phyloP scores from a whole-genome alignment of 2,113 vertebrate species.

The Ahaetulla prasina region DNA sequence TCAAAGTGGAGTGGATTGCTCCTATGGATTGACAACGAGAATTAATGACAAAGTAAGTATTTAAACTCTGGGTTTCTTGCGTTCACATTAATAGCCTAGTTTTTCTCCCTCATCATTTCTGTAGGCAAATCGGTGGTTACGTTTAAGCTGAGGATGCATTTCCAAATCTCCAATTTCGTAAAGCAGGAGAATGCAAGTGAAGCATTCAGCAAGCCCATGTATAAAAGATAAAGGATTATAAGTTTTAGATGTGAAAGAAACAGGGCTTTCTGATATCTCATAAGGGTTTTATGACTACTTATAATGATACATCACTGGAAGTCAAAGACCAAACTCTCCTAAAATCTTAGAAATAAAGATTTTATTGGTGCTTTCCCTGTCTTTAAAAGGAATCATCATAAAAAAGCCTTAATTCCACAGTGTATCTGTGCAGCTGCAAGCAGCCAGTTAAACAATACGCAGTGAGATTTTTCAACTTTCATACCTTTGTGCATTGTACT shows the following conservation, averaged over 20 bases:
- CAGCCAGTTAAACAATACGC: not conserved
- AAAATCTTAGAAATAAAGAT: not conserved
- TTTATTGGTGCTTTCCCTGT: not conserved
- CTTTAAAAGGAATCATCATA: not conserved
- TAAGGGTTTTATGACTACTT: not conserved
- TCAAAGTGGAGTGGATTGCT: not conserved
- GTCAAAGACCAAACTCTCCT: not conserved
- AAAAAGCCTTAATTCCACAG: not conserved
- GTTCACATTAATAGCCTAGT: not conserved
- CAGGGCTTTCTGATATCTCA: not conserved
- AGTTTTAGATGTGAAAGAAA: not conserved
- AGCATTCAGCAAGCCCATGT: not conserved
- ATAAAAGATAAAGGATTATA: not conserved
- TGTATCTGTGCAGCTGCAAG: not conserved
- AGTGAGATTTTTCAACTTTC: not conserved
- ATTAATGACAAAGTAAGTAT: not conserved
- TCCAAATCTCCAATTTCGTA: not conserved
- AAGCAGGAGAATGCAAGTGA: not conserved
- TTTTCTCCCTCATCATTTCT: not conserved
- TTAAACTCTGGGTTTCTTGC: not conserved
- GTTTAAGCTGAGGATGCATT: not conserved
- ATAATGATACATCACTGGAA: not conserved
- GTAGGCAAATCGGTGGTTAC: not conserved
- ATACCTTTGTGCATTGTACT: not conserved
- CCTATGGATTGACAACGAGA: not conserved